phyloP scores from a whole-genome alignment of 2,797 vertebrate genomes.

The Propithecus perrieri region DNA sequence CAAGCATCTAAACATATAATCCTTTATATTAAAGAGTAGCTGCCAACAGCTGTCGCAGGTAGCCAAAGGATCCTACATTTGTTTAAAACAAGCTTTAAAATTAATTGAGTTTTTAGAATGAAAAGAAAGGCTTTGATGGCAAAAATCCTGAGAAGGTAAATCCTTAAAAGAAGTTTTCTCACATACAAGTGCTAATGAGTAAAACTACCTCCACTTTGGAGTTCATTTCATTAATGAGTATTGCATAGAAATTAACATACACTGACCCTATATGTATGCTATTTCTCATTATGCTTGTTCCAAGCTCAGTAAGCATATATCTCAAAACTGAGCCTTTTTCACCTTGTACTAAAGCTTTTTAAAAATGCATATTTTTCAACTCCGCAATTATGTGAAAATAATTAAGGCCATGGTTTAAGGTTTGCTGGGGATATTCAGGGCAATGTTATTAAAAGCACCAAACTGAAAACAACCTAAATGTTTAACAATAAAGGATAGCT shows the following conservation, averaged over 20 bases:
- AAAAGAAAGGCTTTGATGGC: conserved; percentile 64
- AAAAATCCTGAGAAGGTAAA: conserved; percentile 8
- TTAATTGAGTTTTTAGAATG: conserved; percentile 69
- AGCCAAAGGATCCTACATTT: conserved; percentile 53
- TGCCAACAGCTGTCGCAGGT: background rate
- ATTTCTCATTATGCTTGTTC: background rate
- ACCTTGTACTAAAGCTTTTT: background rate
- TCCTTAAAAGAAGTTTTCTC: conserved; percentile 66
- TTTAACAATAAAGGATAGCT: background rate
- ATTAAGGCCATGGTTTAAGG: background rate
- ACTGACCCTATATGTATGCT: background rate
- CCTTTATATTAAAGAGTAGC: conserved; percentile 31
- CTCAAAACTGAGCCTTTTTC: background rate
- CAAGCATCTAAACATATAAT: conserved; percentile 26
- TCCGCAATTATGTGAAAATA: conserved; percentile 1
- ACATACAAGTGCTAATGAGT: conserved; percentile 70
- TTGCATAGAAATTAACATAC: background rate
- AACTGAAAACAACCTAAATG: background rate
- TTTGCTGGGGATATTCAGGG: background rate
- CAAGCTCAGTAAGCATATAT: background rate
- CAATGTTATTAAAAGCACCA: background rate
- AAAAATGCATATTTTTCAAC: background rate
- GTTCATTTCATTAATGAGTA: background rate
- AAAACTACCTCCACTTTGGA: background rate
- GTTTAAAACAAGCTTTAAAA: conserved; percentile 75